phyloP scores from a whole-genome alignment of 2,113 vertebrate species.

The Prochilodus magdalenae region DNA sequence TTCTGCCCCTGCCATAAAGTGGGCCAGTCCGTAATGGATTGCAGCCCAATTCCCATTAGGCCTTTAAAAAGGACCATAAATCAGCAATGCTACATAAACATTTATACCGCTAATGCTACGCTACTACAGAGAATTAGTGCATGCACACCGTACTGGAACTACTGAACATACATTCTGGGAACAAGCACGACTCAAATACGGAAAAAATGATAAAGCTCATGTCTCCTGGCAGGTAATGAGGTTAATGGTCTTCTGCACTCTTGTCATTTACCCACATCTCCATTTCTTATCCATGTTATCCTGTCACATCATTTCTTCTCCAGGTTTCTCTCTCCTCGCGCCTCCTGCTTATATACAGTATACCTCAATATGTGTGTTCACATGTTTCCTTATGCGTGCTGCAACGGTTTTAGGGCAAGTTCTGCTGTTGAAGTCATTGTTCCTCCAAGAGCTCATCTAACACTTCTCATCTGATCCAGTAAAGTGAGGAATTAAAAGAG shows the following conservation, averaged over 20 bases:
- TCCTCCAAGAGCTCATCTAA: no score
- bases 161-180: not conserved
- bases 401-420: no score
- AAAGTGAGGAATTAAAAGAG: no score
- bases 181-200: not conserved
- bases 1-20: not conserved
- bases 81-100: slow-evolving; percentile 13
- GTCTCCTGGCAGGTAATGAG: not conserved
- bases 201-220: not conserved
- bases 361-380: not conserved
- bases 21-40: not conserved
- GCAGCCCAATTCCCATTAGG: slow-evolving; percentile 15
- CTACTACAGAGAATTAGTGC: not conserved
- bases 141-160: not conserved
- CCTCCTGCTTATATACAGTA: not conserved
- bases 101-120: not conserved
- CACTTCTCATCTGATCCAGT: no score
- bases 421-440: no score
- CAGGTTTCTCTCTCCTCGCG: not conserved
- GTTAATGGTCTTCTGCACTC: not conserved
- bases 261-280: not conserved
- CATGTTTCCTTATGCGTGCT: no score
- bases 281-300: no score
- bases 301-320: not conserved
- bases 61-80: slow-evolving; percentile 5